Evolutionary conservation across 2,888 invertebrate genomes (phyloP), one percentile per base, ranked within the genome.

Genomic region (Lasioglossum leucozonium): DNA sequence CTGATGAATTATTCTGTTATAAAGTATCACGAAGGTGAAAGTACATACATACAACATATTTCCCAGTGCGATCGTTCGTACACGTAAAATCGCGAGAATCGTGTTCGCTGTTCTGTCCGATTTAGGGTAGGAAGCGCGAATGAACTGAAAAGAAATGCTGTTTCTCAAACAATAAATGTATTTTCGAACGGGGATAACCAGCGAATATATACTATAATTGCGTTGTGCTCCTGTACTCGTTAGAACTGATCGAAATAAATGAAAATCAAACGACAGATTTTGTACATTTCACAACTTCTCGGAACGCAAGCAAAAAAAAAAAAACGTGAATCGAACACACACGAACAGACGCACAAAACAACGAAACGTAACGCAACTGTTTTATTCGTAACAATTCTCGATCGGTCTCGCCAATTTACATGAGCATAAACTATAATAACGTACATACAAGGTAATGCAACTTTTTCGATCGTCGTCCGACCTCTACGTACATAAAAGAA

Each of bases 21-120:
- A 37, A 37, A 37, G 67, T 67, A 37, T 34, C 34, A 73, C 37
- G 72, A n/a, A 73, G 51, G 72, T 73, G 72, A 73, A 73, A 73
- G 51, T 73, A n/a, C n/a, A n/a, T n/a, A n/a, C n/a, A n/a, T n/a
- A n/a, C n/a, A n/a, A n/a, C n/a, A n/a, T n/a, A 34, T 47, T 51
- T 51, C n/a, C 72, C 72, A 37, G 72, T 73, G 72, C 51, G 13
- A 47, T n/a, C 72, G 0, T 8, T n/a, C 22, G 30, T 30, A 18
- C 18, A 34, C 30, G 8, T 34, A 37, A n/a, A n/a, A 13, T 51
- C 34, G 6, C 37, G n/a, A n/a, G n/a, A 51, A 34, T 51, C 16
- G 16, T 37, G 34, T 44, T 34, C 22, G 34, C 16, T 47, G 34
- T 51, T 16, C 8, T 16, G n/a, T 34, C 11, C n/a, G 2, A 67